These are phyloP conservation scores for Casuarius casuarius DNA, from an alignment of 2,113 vertebrate species.

Conservation along the genomic window DNA sequence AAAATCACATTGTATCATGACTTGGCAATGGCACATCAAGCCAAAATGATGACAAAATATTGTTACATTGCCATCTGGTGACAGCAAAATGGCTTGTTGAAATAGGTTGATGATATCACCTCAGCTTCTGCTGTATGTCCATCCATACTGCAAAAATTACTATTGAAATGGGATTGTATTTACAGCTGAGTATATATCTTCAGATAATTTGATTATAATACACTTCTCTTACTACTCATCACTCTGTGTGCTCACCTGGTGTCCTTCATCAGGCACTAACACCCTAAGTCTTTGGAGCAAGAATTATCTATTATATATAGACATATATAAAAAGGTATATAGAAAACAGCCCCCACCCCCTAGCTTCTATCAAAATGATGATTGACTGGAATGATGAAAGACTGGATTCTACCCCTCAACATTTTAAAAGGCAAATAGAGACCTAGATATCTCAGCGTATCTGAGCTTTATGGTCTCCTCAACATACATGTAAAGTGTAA, in stretches of 20 bases:
- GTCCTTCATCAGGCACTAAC: neutral
- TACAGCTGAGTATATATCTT: neutral
- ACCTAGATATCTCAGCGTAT: neutral
- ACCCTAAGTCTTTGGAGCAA: neutral
- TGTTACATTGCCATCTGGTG: constrained; percentile 29
- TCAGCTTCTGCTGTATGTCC: neutral
- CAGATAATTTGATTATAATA: neutral
- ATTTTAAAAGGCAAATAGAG: neutral
- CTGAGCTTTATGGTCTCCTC: neutral
- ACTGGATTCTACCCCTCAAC: neutral
- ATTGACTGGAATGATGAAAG: neutral
- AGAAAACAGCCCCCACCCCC: neutral
- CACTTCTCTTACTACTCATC: neutral
- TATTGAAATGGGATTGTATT: neutral
- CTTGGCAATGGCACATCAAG: neutral
- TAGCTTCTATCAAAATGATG: accelerated
- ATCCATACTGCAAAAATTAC: neutral
- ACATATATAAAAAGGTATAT: accelerated
- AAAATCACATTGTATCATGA: neutral
- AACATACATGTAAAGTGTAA: accelerated
- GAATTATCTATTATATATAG: accelerated
- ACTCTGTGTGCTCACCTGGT: accelerated
- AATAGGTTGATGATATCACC: neutral
- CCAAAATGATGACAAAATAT: neutral
- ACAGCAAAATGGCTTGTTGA: neutral